Base-by-base conservation (phyloP, 1,140 invertebrate genomes). In the Bemisia tabaci region DNA sequence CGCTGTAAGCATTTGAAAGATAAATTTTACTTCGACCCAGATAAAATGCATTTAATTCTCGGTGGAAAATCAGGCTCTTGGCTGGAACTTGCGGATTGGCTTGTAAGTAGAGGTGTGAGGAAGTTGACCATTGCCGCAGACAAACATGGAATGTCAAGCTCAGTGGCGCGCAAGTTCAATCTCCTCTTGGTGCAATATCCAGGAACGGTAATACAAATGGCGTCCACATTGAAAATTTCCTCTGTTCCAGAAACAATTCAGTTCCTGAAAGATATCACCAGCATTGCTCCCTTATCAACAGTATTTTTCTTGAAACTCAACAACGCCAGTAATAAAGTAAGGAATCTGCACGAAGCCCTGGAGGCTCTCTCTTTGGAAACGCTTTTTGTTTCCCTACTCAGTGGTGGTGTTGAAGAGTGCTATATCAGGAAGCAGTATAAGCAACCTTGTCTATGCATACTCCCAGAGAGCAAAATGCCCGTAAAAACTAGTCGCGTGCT, bases 11-110 rank as follows among this genome's bases (percentile, higher is more conserved):
- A 48, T 5, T 48, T 48, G 17, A 48, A 48, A 48, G 33, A 48
- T 9, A 48, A 48, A 48, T 9, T 48, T 48, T 48, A 48, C 17
- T 48, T 48, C 33, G 33, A 48, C 33, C 17, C 33, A 48, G 33
- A 48, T 9, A 48, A 48, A 48, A 48, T 48, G 33, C 17, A 9
- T 17, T 17, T 48, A 9, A 48, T 48, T 48, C 5, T 48, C 17
- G 33, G 33, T 48, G 33, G 33, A 9, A 48, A 48, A 48, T 48
- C 59, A 21, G 59, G 63, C 2, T 58, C 58, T 22, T 69, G 65
- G 65, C 39, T 69, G 27, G 63, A 58, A 9, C 21, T 69, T 26
- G 65, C 58, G 17, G 65, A 66, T 25, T 69, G 65, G 65, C 33
- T 69, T 27, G 62, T 60, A 2, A 26, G 58, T 17, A 27, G 68